phyloP scores from a whole-genome alignment of 2,113 vertebrate species.

The Poeciliopsis turrubarensis region DNA sequence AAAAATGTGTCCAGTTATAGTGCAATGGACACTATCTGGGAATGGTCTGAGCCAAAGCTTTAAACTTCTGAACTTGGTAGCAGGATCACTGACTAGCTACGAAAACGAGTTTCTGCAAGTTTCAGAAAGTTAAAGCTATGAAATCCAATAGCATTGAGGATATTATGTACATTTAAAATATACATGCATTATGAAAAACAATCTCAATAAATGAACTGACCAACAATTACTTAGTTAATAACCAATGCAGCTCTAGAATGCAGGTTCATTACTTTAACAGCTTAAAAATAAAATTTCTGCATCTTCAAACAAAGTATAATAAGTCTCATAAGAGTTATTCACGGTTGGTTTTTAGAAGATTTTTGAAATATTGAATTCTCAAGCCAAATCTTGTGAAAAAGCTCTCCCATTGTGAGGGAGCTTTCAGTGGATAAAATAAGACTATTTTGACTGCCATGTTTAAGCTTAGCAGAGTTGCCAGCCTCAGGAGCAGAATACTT shows the following conservation, averaged over 20 bases:
- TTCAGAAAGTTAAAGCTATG: no score
- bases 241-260: neutral
- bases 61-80: neutral
- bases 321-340: neutral
- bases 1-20: neutral
- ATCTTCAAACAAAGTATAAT: neutral
- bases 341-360: neutral
- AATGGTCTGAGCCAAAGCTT: neutral
- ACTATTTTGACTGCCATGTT: no score
- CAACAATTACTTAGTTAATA: no score
- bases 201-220: no score
- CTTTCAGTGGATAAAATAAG: neutral
- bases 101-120: no score
- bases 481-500: neutral
- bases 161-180: no score
- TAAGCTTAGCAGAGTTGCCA: no score
- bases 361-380: neutral
- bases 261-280: neutral
- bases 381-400: neutral
- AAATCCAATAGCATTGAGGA: no score
- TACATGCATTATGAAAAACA: no score
- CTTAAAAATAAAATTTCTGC: neutral
- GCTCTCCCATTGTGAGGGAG: neutral
- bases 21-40: neutral
- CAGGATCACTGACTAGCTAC: no score